Evolutionary conservation across 2,113 vertebrate genomes (phyloP).

Genomic region (Microtus ochrogaster): DNA sequence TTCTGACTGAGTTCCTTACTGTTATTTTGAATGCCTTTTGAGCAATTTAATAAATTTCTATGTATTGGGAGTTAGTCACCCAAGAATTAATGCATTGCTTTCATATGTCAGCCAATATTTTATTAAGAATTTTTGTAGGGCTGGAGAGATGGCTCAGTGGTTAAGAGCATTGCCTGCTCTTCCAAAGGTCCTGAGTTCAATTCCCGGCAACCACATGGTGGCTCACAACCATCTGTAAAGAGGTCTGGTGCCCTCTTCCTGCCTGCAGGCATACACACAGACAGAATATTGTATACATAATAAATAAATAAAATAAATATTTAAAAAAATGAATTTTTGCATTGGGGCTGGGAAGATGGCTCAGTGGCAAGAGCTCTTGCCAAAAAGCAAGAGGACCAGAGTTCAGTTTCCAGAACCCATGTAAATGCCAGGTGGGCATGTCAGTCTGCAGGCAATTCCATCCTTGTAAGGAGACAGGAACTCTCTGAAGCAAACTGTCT

Average conservation of each 20-base stretch:
- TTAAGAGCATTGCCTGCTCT: too few relatives aligned
- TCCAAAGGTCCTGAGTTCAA: too few relatives aligned
- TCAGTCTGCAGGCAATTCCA: not conserved
- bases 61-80: not conserved
- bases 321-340: not conserved
- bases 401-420: not conserved
- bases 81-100: not conserved
- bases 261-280: too few relatives aligned
- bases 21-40: not conserved
- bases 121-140: not conserved
- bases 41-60: not conserved
- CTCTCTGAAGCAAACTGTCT: not conserved
- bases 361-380: not conserved
- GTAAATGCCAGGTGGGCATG: not conserved
- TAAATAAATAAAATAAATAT: too few relatives aligned
- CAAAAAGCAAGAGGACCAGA: not conserved
- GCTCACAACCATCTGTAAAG: too few relatives aligned
- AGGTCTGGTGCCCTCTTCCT: too few relatives aligned
- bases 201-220: too few relatives aligned
- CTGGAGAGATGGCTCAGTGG: not conserved
- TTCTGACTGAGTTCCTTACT: not conserved
- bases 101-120: not conserved
- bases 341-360: not conserved
- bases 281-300: too few relatives aligned
- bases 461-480: not conserved